Conservation (phyloP, 2,797 vertebrate species). For the Buceros bicornis region DNA sequence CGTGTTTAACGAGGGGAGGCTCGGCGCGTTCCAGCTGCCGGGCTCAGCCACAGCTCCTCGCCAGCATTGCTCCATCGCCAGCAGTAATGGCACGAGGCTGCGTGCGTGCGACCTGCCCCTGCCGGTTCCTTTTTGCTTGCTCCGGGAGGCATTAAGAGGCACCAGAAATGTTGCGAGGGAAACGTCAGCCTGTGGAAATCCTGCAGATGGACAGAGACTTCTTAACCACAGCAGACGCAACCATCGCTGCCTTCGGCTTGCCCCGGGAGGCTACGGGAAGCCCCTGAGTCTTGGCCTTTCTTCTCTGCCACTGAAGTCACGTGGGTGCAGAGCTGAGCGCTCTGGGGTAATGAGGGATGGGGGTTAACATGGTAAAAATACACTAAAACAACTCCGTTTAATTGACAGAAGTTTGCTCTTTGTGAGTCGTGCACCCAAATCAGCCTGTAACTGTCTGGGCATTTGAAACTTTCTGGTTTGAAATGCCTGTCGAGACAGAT, state of each 20-base stretch:
- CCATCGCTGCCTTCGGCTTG: neutral
- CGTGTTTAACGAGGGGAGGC: neutral
- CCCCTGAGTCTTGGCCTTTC: neutral
- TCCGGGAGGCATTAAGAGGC: neutral
- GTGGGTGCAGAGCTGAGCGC: neutral
- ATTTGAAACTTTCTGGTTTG: neutral
- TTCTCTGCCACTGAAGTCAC: neutral
- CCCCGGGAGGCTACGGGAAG: neutral
- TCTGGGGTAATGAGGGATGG: neutral
- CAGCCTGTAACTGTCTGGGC: neutral
- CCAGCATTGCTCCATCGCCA: neutral
- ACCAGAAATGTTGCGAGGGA: neutral
- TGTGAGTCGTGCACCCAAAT: neutral
- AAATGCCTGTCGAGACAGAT: constrained; percentile 16
- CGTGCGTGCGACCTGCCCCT: neutral
- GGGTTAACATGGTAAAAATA: neutral
- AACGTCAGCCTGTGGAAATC: neutral
- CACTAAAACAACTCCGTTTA: neutral
- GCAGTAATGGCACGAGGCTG: neutral
- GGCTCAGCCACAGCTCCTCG: neutral
- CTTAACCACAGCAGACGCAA: neutral
- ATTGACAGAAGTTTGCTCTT: neutral
- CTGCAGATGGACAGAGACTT: neutral
- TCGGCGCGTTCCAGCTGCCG: neutral
- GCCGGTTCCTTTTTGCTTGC: neutral